Evolutionary conservation across 1,140 invertebrate species (phyloP).

Genomic region (Drosophila carrolli): DNA sequence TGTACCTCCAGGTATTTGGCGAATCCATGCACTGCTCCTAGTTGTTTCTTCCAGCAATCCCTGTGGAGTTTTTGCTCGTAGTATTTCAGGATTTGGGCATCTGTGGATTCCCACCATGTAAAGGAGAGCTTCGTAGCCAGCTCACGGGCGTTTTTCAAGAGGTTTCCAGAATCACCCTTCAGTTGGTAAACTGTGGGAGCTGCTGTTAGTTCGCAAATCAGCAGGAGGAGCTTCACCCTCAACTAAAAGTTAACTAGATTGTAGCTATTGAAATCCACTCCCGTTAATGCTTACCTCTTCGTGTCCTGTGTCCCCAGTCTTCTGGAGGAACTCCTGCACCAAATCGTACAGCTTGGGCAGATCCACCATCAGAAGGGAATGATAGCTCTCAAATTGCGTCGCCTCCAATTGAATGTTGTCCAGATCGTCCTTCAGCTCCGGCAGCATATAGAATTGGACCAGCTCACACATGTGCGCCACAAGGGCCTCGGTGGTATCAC

Average conservation of each 20-base stretch:
- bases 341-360: slow-evolving; percentile 62
- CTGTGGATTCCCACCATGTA: slow-evolving; percentile 7
- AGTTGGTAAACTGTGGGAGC: slow-evolving; percentile 44
- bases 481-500: slow-evolving; percentile 21
- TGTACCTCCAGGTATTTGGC: slow-evolving; percentile 57
- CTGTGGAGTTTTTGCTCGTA: slow-evolving; percentile 57
- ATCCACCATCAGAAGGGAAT: slow-evolving; percentile 39
- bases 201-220: slow-evolving; percentile 64
- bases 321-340: slow-evolving; percentile 43
- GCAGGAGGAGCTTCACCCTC: slow-evolving; percentile 42
- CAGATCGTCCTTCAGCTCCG: slow-evolving; percentile 48
- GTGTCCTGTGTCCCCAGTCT: slow-evolving; percentile 10
- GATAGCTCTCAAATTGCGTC: slow-evolving; percentile 49
- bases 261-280: neutral
- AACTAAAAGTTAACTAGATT: slow-evolving; percentile 30
- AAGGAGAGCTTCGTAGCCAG: slow-evolving; percentile 30
- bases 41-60: slow-evolving; percentile 59
- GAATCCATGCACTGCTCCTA: slow-evolving; percentile 62
- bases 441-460: slow-evolving; percentile 63
- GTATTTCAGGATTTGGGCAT: slow-evolving; percentile 43
- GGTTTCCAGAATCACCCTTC: neutral
- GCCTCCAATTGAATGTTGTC: slow-evolving; percentile 41
- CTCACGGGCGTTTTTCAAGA: slow-evolving; percentile 42
- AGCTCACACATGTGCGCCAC: slow-evolving; percentile 44
- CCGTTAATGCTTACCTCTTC: slow-evolving; percentile 26